Base-by-base conservation (phyloP, 2,113 vertebrate genomes). In the Calidris pugnax region DNA sequence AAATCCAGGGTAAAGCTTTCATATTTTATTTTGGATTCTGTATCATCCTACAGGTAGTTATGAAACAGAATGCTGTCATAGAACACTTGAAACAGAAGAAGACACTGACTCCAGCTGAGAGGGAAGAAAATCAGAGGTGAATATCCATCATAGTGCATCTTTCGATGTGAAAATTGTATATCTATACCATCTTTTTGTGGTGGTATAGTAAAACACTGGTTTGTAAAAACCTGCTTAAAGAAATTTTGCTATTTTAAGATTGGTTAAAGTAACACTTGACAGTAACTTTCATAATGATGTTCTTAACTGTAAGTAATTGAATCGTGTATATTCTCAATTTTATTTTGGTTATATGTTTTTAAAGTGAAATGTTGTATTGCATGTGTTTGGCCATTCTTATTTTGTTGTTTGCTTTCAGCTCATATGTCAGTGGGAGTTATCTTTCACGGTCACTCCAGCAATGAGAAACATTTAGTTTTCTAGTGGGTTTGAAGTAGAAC, bases 61-160 rank as follows among this genome's bases (percentile, higher is more conserved):
- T 98, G 98, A 99, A 99, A 95, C 99, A 99, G 96, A 99, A 99
- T 86, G 98, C 98, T 71, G 97, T 99, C 78, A 99, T 99, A 93
- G 99, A 99, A 76, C 99, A 99, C 96, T 98, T 99, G 97, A 99
- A 99, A 85, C 99, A 99, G 97, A 99, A 98, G 98, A 99, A 99
- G 97, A 98, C 97, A 22, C 94, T 99, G 98, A 99, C 99, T 93
- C 99, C 99, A 85, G 98, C 99, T 37, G 99, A 99, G 94, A 98
- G 99, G 81, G 99, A 99, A 95, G 99, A 99, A 97, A 99, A 99
- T 97, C 99, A 99, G 97, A 99, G 99, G 99, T 99, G 97, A 98
- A 97, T 93, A 71, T 80, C 76, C 73, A 71, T 92, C 67, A 47
- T 6, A 67, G 45, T 66, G n/a, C n/a, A 43, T 63, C 32, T 17